Evolutionary conservation across 2,888 invertebrate genomes (phyloP).

Genomic region (Octonoba sinensis): DNA sequence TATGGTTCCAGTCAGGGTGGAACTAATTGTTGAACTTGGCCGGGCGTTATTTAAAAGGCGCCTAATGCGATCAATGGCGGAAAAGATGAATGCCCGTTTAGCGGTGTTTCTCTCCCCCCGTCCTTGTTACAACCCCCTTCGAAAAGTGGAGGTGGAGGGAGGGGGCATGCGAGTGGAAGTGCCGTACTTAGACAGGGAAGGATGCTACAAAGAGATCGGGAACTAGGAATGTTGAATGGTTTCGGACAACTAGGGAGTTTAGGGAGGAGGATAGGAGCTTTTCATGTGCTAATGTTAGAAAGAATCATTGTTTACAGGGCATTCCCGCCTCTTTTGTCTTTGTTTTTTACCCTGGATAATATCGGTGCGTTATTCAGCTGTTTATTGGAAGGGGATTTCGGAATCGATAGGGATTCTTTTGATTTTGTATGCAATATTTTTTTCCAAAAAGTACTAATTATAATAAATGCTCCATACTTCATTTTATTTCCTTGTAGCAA

Average conservation of each 20-base stretch:
- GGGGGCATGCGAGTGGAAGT: too few relatives aligned
- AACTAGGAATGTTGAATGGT: slow-evolving; percentile 40
- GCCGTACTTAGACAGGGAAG: not conserved
- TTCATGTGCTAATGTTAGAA: slow-evolving; percentile 56
- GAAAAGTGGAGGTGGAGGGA: slow-evolving; percentile 3
- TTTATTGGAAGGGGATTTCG: too few relatives aligned
- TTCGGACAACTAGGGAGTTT: slow-evolving; percentile 23
- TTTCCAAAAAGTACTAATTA: too few relatives aligned
- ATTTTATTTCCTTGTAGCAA: too few relatives aligned
- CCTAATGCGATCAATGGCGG: slow-evolving; percentile 48
- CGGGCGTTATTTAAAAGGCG: slow-evolving; percentile 50
- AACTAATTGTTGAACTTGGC: slow-evolving; percentile 57
- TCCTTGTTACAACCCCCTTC: slow-evolving; percentile 5
- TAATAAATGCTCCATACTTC: too few relatives aligned
- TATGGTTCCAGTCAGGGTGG: slow-evolving; percentile 49
- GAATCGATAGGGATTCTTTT: too few relatives aligned
- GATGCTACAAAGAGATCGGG: slow-evolving; percentile 44
- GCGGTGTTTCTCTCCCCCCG: slow-evolving; percentile 24
- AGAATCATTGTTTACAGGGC: slow-evolving; percentile 48
- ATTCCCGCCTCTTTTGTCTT: slow-evolving; percentile 16
- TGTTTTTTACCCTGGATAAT: slow-evolving; percentile 10
- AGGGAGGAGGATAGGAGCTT: slow-evolving; percentile 33
- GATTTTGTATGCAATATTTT: too few relatives aligned
- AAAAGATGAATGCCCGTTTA: slow-evolving; percentile 54
- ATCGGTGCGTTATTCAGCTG: too few relatives aligned